phyloP scores from a whole-genome alignment of 1,140 invertebrate species.

The Hydropsyche tenuis region DNA sequence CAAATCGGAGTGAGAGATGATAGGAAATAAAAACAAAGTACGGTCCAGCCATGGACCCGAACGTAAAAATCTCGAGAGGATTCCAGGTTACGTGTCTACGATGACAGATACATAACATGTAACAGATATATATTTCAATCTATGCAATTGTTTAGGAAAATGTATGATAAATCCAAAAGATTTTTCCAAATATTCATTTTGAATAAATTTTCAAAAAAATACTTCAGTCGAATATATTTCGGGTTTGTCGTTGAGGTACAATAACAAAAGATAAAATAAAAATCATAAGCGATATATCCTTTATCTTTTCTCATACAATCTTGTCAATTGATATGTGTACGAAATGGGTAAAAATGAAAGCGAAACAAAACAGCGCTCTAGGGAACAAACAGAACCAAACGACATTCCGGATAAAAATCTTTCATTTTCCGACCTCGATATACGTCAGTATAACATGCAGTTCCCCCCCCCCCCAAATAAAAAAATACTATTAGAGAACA shows the following conservation, averaged over 20 bases:
- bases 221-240: too few relatives aligned
- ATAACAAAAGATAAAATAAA: background rate
- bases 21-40: conserved; percentile 49
- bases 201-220: too few relatives aligned
- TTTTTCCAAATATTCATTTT: too few relatives aligned
- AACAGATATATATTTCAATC: too few relatives aligned
- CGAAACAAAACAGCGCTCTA: conserved; percentile 35
- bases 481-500: background rate
- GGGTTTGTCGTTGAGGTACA: background rate
- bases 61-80: conserved; percentile 23
- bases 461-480: too few relatives aligned
- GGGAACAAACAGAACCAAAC: conserved; percentile 29
- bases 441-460: background rate
- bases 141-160: too few relatives aligned
- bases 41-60: conserved; percentile 25
- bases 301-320: conserved; percentile 32
- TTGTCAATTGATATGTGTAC: conserved; percentile 30
- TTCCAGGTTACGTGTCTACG: conserved; percentile 1
- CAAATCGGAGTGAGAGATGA: conserved; percentile 46
- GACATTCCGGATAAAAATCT: conserved; percentile 34
- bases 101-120: background rate
- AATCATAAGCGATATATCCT: background rate
- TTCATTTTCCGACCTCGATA: conserved; percentile 31
- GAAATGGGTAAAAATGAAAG: conserved; percentile 41
- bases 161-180: too few relatives aligned